Percentiles rank a stretch among this genome's conserved stretches.
Evolutionary conservation across 1,140 invertebrate genomes (phyloP).

Genomic region (Heliconius hermathena): DNA sequence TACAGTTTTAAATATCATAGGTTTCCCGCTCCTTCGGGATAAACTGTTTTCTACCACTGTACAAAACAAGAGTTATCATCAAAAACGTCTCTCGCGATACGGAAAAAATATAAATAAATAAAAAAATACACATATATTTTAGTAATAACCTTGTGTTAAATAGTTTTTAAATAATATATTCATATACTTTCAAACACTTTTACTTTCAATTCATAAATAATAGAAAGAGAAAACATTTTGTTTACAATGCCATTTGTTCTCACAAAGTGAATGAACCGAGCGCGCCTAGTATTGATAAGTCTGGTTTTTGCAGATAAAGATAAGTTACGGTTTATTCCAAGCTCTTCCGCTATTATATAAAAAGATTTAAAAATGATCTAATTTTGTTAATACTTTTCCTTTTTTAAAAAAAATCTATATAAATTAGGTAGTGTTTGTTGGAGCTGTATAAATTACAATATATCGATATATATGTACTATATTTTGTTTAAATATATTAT

Average conservation of each 20-base stretch:
- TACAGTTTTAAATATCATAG: too few species aligned
- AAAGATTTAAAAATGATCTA: neutral
- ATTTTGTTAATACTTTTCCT: too few species aligned
- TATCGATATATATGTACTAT: too few species aligned
- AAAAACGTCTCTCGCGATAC: too few species aligned
- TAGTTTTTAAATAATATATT: neutral
- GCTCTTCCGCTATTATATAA: neutral
- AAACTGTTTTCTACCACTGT: too few species aligned
- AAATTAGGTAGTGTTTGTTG: too few species aligned
- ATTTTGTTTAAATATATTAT: too few species aligned
- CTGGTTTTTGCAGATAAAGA: neutral
- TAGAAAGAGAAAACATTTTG: constrained; percentile 15
- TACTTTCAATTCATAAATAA: constrained; percentile 14
- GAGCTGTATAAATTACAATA: too few species aligned
- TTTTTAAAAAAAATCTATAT: too few species aligned
- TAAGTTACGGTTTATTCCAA: neutral
- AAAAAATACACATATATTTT: neutral
- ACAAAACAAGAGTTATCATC: too few species aligned
- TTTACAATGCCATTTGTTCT: constrained; percentile 8
- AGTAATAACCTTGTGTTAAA: neutral
- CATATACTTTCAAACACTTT: constrained; percentile 14
- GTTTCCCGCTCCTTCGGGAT: too few species aligned
- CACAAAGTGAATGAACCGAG: constrained; percentile 9
- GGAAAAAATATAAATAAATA: neutral
- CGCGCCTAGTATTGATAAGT: neutral